phyloP scores from a whole-genome alignment of 1,140 invertebrate species.

The Drosophila ficusphila region DNA sequence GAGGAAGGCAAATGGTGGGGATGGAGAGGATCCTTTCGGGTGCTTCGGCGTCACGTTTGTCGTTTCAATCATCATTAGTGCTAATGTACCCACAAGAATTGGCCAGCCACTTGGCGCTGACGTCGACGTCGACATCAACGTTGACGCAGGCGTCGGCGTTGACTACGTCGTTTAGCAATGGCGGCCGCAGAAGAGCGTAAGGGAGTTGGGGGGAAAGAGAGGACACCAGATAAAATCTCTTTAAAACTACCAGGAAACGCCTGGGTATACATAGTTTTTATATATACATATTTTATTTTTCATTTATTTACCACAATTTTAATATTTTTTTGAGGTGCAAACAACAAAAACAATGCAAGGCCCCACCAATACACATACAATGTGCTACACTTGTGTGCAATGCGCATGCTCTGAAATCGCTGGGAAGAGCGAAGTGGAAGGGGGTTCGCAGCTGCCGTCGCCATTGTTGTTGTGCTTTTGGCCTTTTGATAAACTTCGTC shows the following conservation, averaged over 20 bases:
- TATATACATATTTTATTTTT: constrained; percentile 55
- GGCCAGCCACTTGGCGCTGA: constrained; percentile 64
- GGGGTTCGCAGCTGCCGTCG: constrained; percentile 20
- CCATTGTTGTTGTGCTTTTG: constrained; percentile 65
- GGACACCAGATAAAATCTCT: constrained; percentile 1
- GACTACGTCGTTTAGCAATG: constrained; percentile 46
- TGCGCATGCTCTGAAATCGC: constrained; percentile 58
- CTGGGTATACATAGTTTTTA: constrained; percentile 14
- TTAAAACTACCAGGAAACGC: constrained; percentile 4
- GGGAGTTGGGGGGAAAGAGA: constrained; percentile 3
- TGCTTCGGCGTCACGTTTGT: constrained; percentile 70
- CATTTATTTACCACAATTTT: constrained; percentile 81
- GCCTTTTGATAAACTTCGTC: constrained; percentile 77
- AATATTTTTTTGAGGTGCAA: constrained; percentile 72
- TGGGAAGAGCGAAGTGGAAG: background rate
- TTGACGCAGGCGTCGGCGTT: constrained; percentile 1
- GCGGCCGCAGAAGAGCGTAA: constrained; percentile 15
- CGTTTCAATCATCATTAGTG: constrained; percentile 84
- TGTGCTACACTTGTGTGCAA: background rate
- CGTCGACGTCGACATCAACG: constrained; percentile 4
- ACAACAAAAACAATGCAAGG: constrained; percentile 26
- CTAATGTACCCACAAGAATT: constrained; percentile 84
- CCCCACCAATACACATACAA: constrained; percentile 18
- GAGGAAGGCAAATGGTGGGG: background rate
- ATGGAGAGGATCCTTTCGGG: constrained; percentile 37